Evolutionary conservation across 2,113 vertebrate genomes (phyloP), one percentile per base, ranked within the genome.

Genomic region (Stegostoma tigrinum): DNA sequence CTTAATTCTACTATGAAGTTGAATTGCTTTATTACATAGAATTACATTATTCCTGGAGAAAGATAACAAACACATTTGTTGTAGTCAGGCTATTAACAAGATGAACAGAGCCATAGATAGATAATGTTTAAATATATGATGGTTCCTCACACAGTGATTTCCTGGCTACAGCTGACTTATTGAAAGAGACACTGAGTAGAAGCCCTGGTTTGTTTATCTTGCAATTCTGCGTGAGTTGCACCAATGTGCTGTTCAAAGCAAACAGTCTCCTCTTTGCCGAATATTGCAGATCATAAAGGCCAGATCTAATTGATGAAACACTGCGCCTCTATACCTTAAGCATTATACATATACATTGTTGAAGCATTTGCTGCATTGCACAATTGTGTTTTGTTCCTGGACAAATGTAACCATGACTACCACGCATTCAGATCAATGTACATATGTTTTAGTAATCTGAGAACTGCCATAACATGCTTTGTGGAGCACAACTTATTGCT

Each of bases 371-470:
- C 68, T 95, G 38, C 45, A 48, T 90, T 94, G 45, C 38, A 70
- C 34, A 45, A 45, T 48, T 70, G 7, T 64, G 38, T 8, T 68
- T 70, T 27, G 66, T 45, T 48, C 67, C 66, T 27, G 68, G 67
- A 95, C 38, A 14, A 48, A 66, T 19, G 17, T 66, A 91, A 38
- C 89, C 89, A 95, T 95, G 67, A 27, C 66, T 67, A 95, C 67
- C 34, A 5, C 67, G 5, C 42, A 45, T 95, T 95, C 94, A 68
- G 10, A 95, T 72, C 42, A 52, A 45, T 21, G 23, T 72, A 48
- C 3, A 34, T 95, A 72, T 95, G 68, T 95, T 72, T 95, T 45
- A 72, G 42, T 94, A 94, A 70, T 45, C 64, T 94, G n/a, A 94
- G 68, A 67, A 45, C 66, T 30, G n/a, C 61, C 64, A 70, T 21